Evolutionary conservation across 2,888 invertebrate species (phyloP).

Genomic region (Noctua pronuba): DNA sequence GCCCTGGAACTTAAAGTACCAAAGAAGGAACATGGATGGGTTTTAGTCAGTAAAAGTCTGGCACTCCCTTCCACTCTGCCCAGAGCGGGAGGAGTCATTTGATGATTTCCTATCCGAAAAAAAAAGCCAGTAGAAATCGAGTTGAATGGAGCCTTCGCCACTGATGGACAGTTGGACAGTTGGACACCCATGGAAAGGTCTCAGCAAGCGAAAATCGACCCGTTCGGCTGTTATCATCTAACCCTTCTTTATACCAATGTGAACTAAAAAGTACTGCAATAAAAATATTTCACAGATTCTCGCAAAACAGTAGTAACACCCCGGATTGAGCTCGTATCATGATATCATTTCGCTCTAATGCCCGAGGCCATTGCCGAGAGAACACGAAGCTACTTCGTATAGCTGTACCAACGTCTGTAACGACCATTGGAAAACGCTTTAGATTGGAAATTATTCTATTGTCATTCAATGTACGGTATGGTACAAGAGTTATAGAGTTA

Average conservation of each 20-base stretch:
- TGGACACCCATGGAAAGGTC: no score
- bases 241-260: background rate
- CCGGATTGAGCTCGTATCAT: constrained; percentile 18
- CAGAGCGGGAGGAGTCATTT: no score
- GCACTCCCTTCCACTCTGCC: no score
- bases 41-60: no score
- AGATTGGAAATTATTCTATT: constrained; percentile 58
- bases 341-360: constrained; percentile 35
- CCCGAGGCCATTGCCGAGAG: constrained; percentile 43
- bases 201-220: no score
- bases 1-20: no score
- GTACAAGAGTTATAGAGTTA: background rate
- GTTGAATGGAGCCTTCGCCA: no score
- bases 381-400: constrained; percentile 17
- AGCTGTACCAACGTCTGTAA: constrained; percentile 36
- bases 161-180: no score
- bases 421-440: constrained; percentile 60
- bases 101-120: no score
- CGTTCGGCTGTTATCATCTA: background rate
- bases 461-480: constrained; percentile 11
- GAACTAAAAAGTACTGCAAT: background rate
- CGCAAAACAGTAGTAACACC: constrained; percentile 26
- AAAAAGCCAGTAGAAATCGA: no score
- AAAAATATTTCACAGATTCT: background rate
- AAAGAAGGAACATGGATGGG: no score